Evolutionary conservation across 2,888 invertebrate genomes (phyloP), one percentile per base, ranked within the genome.

Genomic region (Apeira syringaria): DNA sequence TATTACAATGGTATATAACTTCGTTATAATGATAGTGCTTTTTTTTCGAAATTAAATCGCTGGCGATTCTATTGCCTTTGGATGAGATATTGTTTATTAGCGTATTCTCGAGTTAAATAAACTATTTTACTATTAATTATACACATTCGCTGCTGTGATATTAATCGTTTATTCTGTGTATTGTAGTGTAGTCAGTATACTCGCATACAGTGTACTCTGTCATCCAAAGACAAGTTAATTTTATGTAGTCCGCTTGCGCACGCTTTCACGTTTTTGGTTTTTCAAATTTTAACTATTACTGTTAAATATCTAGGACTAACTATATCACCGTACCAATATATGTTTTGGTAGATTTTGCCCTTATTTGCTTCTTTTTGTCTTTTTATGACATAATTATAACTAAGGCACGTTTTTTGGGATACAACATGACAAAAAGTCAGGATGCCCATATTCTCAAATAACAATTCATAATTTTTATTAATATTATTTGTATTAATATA

Each of bases 261-360:
- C 80, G 82, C 81, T 80, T 80, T 44, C 51, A n/a, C 68, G 67
- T 67, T 68, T 36, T 80, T 77, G 72, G 17, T 22, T 73, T 32
- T 53, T 35, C 20, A 20, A 7, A 48, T 34, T 17, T 15, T 25
- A 5, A 9, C 24, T 24, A 8, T 24, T 24, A 7, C 24, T 24
- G 5, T 3, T 1, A 9, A 8, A 9, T 24, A 24, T 24, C 24
- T 24, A 24, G 20, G 2, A 20, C 20, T 24, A 24, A 8, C 6
- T 5, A 3, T 5, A 20, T 5, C 9, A 6, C 9, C 24, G 8
- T 3, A 8, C n/a, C n/a, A n/a, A n/a, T n/a, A n/a, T n/a, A n/a
- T n/a, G n/a, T n/a, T n/a, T n/a, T 6, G 2, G 8, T 3, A 24
- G 0, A 15, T 8, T 33, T 10, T 12, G 10, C 32, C 2, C 6